These are phyloP conservation scores for Pseudois nayaur DNA, from an alignment of 2,113 vertebrate genomes.

Conservation along the genomic window DNA sequence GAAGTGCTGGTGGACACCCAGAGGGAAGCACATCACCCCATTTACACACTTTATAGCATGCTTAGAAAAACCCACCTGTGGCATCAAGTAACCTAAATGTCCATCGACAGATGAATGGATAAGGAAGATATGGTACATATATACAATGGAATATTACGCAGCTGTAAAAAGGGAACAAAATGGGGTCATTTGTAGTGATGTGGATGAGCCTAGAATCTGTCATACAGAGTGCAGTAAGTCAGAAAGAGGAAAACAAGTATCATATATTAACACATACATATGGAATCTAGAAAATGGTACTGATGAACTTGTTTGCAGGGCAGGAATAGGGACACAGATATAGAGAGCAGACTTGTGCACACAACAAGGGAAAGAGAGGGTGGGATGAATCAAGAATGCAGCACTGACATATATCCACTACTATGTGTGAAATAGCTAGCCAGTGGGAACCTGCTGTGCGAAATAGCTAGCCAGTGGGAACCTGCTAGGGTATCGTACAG, in stretches of 20 bases:
- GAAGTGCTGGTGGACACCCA: not conserved
- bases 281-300: not conserved
- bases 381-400: not conserved
- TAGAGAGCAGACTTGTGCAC: not conserved
- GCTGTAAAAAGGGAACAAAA: not conserved
- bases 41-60: conserved; percentile 32
- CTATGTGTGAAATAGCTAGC: not conserved
- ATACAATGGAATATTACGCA: not conserved
- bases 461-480: not conserved
- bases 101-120: not conserved
- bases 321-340: not conserved
- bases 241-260: not conserved
- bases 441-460: not conserved
- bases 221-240: not conserved
- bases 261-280: not conserved
- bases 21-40: conserved; percentile 49
- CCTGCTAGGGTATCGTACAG: not conserved
- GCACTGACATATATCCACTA: not conserved
- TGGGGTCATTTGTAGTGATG: not conserved
- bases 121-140: not conserved
- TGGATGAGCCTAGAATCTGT: not conserved
- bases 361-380: not conserved
- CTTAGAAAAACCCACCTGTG: conserved; percentile 54
- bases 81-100: not conserved
- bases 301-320: not conserved